Evolutionary conservation across 1,140 invertebrate genomes (phyloP).

Genomic region (Amphibalanus amphitrite): DNA sequence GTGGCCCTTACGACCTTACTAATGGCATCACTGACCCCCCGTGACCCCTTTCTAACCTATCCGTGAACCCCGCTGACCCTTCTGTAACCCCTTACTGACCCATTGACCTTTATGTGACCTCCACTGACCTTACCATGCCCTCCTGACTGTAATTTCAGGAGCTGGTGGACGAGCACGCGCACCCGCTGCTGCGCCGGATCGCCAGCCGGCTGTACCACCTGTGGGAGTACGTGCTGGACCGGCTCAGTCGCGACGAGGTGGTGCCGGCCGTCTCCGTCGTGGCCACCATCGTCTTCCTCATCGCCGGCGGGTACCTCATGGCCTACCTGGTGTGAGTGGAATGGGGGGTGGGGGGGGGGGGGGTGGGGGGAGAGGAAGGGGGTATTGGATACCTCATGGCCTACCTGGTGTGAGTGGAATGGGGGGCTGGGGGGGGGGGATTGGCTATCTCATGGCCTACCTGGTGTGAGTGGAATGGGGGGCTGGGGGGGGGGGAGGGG

Average conservation of each 20-base stretch:
- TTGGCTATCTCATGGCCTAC: constrained; percentile 79
- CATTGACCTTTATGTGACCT: too few species aligned
- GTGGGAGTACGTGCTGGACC: constrained; percentile 48
- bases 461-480: constrained; percentile 44
- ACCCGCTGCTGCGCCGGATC: constrained; percentile 50
- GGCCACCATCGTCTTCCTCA: constrained; percentile 59
- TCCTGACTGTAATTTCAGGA: constrained; percentile 31
- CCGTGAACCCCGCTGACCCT: too few species aligned
- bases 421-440: neutral
- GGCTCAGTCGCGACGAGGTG: constrained; percentile 59
- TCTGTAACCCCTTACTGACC: too few species aligned
- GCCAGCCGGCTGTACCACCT: constrained; percentile 45
- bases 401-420: constrained; percentile 53
- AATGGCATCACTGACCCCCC: too few species aligned
- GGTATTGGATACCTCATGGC: constrained; percentile 82
- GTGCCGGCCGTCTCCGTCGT: constrained; percentile 63
- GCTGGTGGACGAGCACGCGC: constrained; percentile 51
- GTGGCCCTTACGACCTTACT: too few species aligned
- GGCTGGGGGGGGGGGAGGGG: too few species aligned
- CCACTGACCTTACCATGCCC: constrained; percentile 2
- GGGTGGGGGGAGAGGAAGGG: too few species aligned
- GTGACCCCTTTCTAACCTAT: too few species aligned
- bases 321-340: constrained; percentile 59
- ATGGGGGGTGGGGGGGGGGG: constrained; percentile 2
- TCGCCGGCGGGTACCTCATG: constrained; percentile 69